phyloP scores from a whole-genome alignment of 2,113 vertebrate genomes.

The Heteronetta atricapilla region DNA sequence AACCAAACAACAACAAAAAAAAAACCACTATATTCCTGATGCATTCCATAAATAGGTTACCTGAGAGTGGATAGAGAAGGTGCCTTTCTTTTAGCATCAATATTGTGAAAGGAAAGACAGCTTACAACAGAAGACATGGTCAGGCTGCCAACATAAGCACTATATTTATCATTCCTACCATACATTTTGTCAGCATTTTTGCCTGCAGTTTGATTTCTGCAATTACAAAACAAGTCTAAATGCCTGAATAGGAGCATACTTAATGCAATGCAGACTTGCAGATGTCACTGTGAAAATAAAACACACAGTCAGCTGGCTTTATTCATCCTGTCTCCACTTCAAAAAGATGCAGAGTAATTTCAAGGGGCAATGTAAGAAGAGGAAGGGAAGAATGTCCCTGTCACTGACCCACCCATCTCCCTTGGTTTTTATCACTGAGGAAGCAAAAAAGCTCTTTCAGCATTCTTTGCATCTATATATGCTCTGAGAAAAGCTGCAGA shows the following conservation, averaged over 20 bases:
- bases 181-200: constrained; percentile 62
- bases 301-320: constrained; percentile 59
- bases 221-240: constrained; percentile 66
- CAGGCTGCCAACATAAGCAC: constrained; percentile 54
- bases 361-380: constrained; percentile 13
- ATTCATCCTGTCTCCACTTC: constrained; percentile 49
- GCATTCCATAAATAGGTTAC: neutral
- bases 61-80: neutral
- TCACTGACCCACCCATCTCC: constrained; percentile 26
- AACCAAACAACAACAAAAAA: too few relatives aligned
- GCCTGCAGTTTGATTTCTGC: constrained; percentile 61
- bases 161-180: constrained; percentile 50
- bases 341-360: constrained; percentile 37
- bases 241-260: constrained; percentile 13
- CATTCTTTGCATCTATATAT: constrained; percentile 45
- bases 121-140: constrained; percentile 42
- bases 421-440: constrained; percentile 19
- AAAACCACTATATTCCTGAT: neutral
- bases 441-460: constrained; percentile 61
- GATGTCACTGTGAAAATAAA: constrained; percentile 63
- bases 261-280: constrained; percentile 56
- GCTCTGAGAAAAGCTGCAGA: constrained; percentile 53
- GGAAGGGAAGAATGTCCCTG: constrained; percentile 2
- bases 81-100: constrained; percentile 36
- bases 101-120: constrained; percentile 54